Evolutionary conservation across 2,113 vertebrate genomes (phyloP).

Genomic region (Columba livia): DNA sequence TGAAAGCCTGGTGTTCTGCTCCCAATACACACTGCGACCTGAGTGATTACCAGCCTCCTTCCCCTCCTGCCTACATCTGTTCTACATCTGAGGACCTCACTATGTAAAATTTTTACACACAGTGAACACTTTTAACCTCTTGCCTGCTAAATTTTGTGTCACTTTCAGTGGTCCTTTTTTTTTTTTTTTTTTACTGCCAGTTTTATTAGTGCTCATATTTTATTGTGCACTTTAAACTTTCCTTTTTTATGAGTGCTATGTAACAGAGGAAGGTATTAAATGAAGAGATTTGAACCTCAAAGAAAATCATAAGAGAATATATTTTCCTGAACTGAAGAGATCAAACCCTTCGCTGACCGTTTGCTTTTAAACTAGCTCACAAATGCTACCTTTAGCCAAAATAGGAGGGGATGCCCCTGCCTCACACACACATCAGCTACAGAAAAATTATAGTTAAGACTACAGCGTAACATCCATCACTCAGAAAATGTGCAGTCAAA

Average conservation of each 20-base stretch:
- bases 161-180: slow-evolving; percentile 65
- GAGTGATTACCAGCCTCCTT: slow-evolving; percentile 74
- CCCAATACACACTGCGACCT: slow-evolving; percentile 74
- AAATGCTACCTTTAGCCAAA: slow-evolving; percentile 7
- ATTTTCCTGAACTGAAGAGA: slow-evolving; percentile 46
- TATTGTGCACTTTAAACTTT: slow-evolving; percentile 76
- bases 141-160: slow-evolving; percentile 79
- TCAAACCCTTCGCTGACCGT: slow-evolving; percentile 23
- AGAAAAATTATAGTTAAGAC: not conserved
- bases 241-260: slow-evolving; percentile 64
- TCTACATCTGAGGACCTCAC: slow-evolving; percentile 83
- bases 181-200: slow-evolving; percentile 66
- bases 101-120: slow-evolving; percentile 82
- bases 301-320: slow-evolving; percentile 58
- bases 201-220: slow-evolving; percentile 79
- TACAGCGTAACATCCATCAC: not conserved
- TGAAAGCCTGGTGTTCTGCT: slow-evolving; percentile 74
- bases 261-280: slow-evolving; percentile 73
- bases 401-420: not conserved
- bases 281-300: slow-evolving; percentile 71
- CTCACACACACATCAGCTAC: not conserved
- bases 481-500: slow-evolving; percentile 47
- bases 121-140: slow-evolving; percentile 83
- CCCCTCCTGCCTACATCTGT: slow-evolving; percentile 82
- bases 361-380: slow-evolving; percentile 24